Evolutionary conservation across 2,113 vertebrate genomes (phyloP).

Genomic region (Halichoerus grypus): DNA sequence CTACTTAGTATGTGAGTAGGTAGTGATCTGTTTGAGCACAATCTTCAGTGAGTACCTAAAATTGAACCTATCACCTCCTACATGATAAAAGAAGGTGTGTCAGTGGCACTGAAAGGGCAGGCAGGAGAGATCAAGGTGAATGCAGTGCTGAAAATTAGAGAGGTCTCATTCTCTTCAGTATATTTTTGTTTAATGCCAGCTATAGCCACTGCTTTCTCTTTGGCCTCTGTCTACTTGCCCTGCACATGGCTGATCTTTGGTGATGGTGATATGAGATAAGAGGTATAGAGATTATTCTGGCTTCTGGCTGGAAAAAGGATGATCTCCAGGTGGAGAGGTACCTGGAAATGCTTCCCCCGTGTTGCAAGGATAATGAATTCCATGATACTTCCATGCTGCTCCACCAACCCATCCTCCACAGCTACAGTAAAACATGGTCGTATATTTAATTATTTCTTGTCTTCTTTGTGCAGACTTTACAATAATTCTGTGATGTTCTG

Average conservation of each 20-base stretch:
- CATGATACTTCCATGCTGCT: neutral
- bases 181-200: neutral
- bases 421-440: neutral
- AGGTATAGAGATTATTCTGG: neutral
- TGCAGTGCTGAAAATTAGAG: neutral
- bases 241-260: neutral
- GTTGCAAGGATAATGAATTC: neutral
- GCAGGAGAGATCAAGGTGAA: neutral
- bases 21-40: neutral
- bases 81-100: neutral
- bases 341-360: neutral
- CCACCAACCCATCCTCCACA: neutral
- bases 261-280: neutral
- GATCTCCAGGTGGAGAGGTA: neutral
- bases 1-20: neutral
- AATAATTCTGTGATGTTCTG: neutral
- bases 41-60: neutral
- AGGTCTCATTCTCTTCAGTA: neutral
- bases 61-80: neutral
- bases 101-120: neutral
- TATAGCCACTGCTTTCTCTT: neutral
- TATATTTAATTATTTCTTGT: neutral
- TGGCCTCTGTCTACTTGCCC: neutral
- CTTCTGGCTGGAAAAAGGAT: neutral
- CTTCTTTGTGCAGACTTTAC: neutral